Conservation (phyloP, 2,888 invertebrate genomes). For the Lymantria monacha region DNA sequence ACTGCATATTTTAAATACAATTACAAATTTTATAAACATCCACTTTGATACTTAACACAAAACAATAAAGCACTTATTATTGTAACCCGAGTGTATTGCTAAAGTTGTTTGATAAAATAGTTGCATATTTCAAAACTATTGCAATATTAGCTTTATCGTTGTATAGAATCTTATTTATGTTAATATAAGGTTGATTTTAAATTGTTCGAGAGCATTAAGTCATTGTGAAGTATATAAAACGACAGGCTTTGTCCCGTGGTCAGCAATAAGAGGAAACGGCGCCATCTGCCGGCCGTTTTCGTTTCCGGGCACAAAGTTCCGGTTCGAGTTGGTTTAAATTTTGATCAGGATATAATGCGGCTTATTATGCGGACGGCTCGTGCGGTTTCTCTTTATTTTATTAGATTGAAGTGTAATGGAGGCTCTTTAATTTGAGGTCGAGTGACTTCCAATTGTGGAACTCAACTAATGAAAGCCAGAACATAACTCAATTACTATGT, state of each 20-base stretch:
- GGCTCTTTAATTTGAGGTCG: slow-evolving; percentile 8
- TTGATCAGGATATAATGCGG: slow-evolving; percentile 66
- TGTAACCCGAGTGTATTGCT: slow-evolving; percentile 26
- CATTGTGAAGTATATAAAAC: slow-evolving; percentile 46
- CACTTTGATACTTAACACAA: slow-evolving; percentile 27
- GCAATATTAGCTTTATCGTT: slow-evolving; percentile 31
- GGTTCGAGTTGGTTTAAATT: slow-evolving; percentile 60
- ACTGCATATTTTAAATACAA: slow-evolving; percentile 56
- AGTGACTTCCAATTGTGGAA: not conserved
- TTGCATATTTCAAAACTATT: slow-evolving; percentile 64
- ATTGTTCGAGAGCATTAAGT: not conserved
- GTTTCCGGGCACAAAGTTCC: slow-evolving; percentile 60
- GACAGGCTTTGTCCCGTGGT: slow-evolving; percentile 69
- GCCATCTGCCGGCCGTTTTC: slow-evolving; percentile 70
- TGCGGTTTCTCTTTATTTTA: slow-evolving; percentile 25
- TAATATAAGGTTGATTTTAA: slow-evolving; percentile 32
- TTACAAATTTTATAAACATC: slow-evolving; percentile 8
- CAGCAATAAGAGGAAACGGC: slow-evolving; percentile 74
- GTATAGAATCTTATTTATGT: slow-evolving; percentile 13
- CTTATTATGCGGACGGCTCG: slow-evolving; percentile 54
- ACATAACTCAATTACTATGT: too few relatives aligned
- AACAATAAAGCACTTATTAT: slow-evolving; percentile 42
- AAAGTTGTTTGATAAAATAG: slow-evolving; percentile 63
- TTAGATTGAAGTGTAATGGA: slow-evolving; percentile 12
- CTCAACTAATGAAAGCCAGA: too few relatives aligned